phyloP scores from a whole-genome alignment of 92 coral and sea anemone species.

The Ricordea florida region DNA sequence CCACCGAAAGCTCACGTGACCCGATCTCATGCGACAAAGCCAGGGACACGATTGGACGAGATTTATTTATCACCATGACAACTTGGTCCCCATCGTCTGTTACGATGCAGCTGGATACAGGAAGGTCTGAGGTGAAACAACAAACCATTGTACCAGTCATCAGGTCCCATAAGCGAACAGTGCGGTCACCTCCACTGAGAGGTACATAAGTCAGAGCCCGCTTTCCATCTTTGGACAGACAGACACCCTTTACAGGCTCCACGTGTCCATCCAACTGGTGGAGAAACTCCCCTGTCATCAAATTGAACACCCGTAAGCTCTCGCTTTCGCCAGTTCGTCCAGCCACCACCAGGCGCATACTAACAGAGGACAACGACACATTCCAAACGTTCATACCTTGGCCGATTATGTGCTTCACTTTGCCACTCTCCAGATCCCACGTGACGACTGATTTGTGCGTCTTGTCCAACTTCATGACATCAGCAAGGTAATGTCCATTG shows the following conservation, averaged over 20 bases:
- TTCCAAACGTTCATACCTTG: conserved; percentile 88
- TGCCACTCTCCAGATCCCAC: conserved; percentile 91
- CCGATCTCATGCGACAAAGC: conserved; percentile 83
- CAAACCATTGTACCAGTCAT: conserved; percentile 77
- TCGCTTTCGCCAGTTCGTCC: conserved; percentile 78
- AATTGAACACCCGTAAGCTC: conserved; percentile 84
- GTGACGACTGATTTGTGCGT: conserved; percentile 88
- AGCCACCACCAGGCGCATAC: conserved; percentile 89
- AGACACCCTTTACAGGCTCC: conserved; percentile 86
- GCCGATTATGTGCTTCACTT: conserved; percentile 92
- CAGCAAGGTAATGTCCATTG: conserved; percentile 92
- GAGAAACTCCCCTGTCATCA: conserved; percentile 77
- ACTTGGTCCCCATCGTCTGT: conserved; percentile 97
- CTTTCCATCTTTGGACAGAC: conserved; percentile 82
- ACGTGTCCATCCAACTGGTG: conserved; percentile 84
- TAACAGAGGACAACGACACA: conserved; percentile 81
- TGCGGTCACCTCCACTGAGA: conserved; percentile 79
- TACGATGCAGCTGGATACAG: conserved; percentile 95
- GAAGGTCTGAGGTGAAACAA: conserved; percentile 92
- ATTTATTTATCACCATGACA: conserved; percentile 95
- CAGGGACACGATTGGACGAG: conserved; percentile 94
- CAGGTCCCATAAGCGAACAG: conserved; percentile 90
- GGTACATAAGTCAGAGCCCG: conserved; percentile 88
- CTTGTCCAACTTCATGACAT: conserved; percentile 83
- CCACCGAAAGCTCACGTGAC: conserved; percentile 97